These are phyloP conservation scores for Parus major DNA, from an alignment of 2,113 vertebrate genomes.

Conservation along the genomic window DNA sequence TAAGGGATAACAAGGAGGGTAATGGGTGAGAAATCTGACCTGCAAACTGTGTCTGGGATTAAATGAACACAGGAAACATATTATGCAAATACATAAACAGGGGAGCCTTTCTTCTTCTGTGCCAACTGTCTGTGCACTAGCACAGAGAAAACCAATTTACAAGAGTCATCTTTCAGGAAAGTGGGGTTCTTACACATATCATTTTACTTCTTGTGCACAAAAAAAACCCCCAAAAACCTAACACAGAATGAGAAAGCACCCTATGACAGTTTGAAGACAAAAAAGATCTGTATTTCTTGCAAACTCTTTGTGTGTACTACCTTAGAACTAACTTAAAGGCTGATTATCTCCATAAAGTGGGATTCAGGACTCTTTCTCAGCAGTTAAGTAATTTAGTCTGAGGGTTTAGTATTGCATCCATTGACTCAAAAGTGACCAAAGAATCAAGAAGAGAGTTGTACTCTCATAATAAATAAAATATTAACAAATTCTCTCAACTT, in stretches of 20 bases:
- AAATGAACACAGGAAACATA: not conserved
- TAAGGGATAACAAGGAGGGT: not conserved
- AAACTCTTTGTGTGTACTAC: not conserved
- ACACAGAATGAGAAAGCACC: not conserved
- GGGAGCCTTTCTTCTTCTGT: not conserved
- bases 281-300: not conserved
- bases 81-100: not conserved
- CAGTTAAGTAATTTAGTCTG: not conserved
- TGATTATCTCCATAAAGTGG: not conserved
- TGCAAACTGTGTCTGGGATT: not conserved
- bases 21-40: slow-evolving; percentile 2
- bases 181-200: not conserved
- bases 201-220: not conserved
- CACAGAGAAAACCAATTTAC: not conserved
- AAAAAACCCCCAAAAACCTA: not conserved
- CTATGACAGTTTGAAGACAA: not conserved
- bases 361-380: not conserved
- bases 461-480: not conserved
- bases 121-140: not conserved
- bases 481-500: not conserved
- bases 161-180: not conserved
- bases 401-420: not conserved
- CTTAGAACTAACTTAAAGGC: not conserved
- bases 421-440: not conserved
- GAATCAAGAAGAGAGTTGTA: not conserved